Percentiles rank a stretch among this genome's conserved stretches.
Conservation (phyloP, 2,113 vertebrate species). For the Tetrao urogallus region DNA sequence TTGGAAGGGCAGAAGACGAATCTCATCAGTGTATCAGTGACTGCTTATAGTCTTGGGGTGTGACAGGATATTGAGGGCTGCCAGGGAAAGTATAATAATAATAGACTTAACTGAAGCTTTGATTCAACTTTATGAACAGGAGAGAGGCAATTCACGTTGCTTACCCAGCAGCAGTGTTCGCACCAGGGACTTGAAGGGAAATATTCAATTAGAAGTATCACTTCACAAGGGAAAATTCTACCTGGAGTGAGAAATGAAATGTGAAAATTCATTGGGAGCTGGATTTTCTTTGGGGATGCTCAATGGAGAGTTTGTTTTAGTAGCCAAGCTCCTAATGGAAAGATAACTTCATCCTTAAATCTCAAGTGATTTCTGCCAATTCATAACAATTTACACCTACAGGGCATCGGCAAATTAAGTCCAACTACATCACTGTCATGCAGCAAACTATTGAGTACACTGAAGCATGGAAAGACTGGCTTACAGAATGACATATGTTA, state of each 20-base stretch:
- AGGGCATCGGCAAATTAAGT: conserved; percentile 58
- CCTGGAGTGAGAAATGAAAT: conserved; percentile 21
- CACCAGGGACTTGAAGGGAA: background rate
- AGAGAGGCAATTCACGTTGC: conserved; percentile 40
- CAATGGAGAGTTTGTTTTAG: conserved; percentile 40
- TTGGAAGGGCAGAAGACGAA: background rate
- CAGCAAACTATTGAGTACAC: background rate
- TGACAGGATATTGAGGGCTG: conserved; percentile 32
- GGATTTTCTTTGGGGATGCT: conserved; percentile 3
- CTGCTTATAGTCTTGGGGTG: background rate
- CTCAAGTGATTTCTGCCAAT: conserved; percentile 60
- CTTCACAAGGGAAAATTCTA: conserved; percentile 34
- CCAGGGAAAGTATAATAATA: conserved; percentile 27
- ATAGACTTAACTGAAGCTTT: conserved; percentile 43
- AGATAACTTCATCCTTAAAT: conserved; percentile 58
- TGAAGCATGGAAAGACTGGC: conserved; percentile 27
- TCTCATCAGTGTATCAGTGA: background rate
- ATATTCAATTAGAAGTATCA: conserved; percentile 53
- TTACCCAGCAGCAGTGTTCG: conserved; percentile 26
- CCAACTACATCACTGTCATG: conserved; percentile 42
- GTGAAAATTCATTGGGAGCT: conserved; percentile 52
- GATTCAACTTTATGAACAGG: conserved; percentile 56
- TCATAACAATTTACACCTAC: conserved; percentile 68
- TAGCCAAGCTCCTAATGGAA: conserved; percentile 53
- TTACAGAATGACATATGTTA: background rate